Evolutionary conservation across 2,888 invertebrate species (phyloP), one percentile per base, ranked within the genome.

Genomic region (Philopedon plagiatum): DNA sequence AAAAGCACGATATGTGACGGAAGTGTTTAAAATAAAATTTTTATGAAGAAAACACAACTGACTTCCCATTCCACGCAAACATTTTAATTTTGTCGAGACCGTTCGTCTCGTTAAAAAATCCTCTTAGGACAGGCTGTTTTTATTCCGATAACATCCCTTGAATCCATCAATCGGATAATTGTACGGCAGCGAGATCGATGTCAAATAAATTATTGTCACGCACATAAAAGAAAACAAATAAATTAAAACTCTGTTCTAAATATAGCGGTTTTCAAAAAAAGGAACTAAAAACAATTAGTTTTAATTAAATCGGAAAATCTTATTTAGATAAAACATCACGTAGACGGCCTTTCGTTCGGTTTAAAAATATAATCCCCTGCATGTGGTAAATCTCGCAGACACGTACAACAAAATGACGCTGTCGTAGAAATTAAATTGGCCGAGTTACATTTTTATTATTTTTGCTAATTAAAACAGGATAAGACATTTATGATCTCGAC

Each of bases 241-340:
- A 46, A 46, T 46, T 46, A 46, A 54, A 29, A 54, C n/a, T 32
- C 8, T 18, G 15, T 29, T 9, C 51, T 8, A 29, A 29, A 29
- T 54, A 29, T 2, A 54, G 51, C 51, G 5, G 29, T 54, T 54
- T 29, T 26, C 21, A 5, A 29, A 46, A 46, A 29, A 23, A 46
- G 21, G 13, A 41, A 41, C 41, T 41, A 64, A 32, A 57, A 65
- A 37, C 41, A 65, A 57, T 71, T 71, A 61, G 66, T 66, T 71
- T 71, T 71, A 71, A 71, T 71, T 71, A 71, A 71, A 71, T 62
- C 61, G 26, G 62, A 54, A 65, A 61, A 39, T 57, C 71, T 66
- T 71, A 61, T 71, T 71, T 66, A 71, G 65, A 66, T 62, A 71
- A 66, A 71, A 41, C 62, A 46, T 71, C 66, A 66, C 66, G 66